Evolutionary conservation across 1,140 invertebrate species (phyloP), one percentile per base, ranked within the genome.

Genomic region (Aphelinus certus): DNA sequence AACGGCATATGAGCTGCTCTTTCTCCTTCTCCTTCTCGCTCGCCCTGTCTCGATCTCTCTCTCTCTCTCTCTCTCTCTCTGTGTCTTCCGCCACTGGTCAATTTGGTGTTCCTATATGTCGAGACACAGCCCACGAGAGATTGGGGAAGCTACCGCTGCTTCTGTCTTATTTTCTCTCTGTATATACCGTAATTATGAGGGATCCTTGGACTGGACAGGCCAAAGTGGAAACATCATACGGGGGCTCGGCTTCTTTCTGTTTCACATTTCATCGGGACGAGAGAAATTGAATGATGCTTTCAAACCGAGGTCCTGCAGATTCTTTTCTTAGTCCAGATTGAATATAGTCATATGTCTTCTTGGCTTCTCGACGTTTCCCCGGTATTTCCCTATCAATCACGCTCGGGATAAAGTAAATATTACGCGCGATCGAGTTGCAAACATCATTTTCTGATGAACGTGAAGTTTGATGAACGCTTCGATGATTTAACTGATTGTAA

Each of bases 41-140:
- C 45, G 66, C 26, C 7, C 2, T 46, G 45, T 42, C 47, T 45
- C 26, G 26, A 0, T 26, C 46, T 63, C 51, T 64, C 10, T 56
- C 1, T 63, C 48, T 64, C 56, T 47, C 74, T 56, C 62, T 63
- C 45, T 56, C 55, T 58, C 60, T 55, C 45, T 71, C 26, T 26
- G 3, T 46, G 45, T 42, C 47, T 45, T 42, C 48, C 49, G 4
- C 64, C 73, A 77, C 63, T 71, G 82, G 83, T 85, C 83, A 85
- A 85, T 85, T 85, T 84, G 46, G 76, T 74, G 64, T 70, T 69
- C 67, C n/a, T 72, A 26, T 26, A 58, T 75, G 48, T 71, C 69
- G 49, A 47, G 51, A 48, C 1, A 47, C 10, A 65, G 26, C 26
- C 26, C 51, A 53, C 4, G 51, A 53, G 9, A 9, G 9, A 9